Conservation (phyloP, 2,888 invertebrate genomes). For the Anthoptus insignis region DNA sequence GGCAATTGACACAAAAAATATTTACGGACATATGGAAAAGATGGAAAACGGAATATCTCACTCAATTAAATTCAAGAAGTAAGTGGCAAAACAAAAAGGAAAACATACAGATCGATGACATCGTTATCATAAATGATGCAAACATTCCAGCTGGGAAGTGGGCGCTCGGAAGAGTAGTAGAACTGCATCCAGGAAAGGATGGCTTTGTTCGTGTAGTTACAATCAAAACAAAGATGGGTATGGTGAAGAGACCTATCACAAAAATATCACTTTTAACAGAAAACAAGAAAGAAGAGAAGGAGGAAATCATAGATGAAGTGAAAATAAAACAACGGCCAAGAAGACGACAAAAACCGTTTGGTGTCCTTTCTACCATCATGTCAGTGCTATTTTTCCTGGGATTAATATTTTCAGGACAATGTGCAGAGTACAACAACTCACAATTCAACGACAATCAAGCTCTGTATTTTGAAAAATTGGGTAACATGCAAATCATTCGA, state of each 20-base stretch:
- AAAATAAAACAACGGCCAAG: not conserved
- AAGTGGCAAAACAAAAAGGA: constrained; percentile 3
- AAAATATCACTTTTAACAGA: constrained; percentile 35
- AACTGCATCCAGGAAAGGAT: constrained; percentile 39
- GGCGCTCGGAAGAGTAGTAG: constrained; percentile 34
- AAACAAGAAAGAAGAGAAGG: not conserved
- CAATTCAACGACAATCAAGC: constrained; percentile 12
- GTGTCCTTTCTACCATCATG: not conserved
- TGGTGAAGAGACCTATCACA: constrained; percentile 32
- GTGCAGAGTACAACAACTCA: not conserved
- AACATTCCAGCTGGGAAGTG: constrained; percentile 12
- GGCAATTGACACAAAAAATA: constrained; percentile 22
- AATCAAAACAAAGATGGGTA: constrained; percentile 36
- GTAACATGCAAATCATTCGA: constrained; percentile 17
- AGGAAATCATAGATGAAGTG: not conserved
- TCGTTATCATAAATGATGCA: constrained; percentile 20
- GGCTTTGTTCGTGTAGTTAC: constrained; percentile 35
- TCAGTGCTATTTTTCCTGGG: constrained; percentile 1
- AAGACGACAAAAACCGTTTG: not conserved
- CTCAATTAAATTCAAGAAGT: constrained; percentile 2
- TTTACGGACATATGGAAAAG: constrained; percentile 24
- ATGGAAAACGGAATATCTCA: constrained; percentile 12
- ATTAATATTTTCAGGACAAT: not conserved
- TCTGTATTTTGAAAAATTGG: constrained; percentile 11
- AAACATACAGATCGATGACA: constrained; percentile 10